These are phyloP conservation scores for Amaurobius ferox DNA, from an alignment of 2,888 invertebrate species.

Conservation along the genomic window DNA sequence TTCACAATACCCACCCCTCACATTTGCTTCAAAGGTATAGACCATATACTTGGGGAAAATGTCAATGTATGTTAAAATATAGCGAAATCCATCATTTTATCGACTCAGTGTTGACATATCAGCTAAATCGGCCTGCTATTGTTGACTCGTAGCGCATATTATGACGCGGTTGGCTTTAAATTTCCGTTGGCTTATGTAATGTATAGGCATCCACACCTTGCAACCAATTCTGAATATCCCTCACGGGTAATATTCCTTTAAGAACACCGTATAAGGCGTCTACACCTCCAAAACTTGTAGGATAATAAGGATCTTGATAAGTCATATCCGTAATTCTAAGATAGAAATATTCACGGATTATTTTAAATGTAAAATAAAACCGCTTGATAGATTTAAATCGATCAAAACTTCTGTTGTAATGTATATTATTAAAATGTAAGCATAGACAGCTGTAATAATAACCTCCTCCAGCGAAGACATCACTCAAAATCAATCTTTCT, in stretches of 20 bases:
- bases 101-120: neutral
- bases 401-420: neutral
- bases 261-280: constrained; percentile 34
- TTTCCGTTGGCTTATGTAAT: constrained; percentile 70
- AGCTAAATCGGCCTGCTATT: neutral
- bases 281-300: neutral
- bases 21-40: constrained; percentile 74
- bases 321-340: neutral
- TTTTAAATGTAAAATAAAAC: neutral
- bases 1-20: constrained; percentile 53
- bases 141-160: neutral
- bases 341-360: neutral
- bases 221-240: constrained; percentile 55
- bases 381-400: neutral
- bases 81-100: neutral
- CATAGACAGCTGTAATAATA: neutral
- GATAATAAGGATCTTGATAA: constrained; percentile 29
- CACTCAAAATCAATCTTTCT: neutral
- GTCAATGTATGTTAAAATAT: constrained; percentile 2
- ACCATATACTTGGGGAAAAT: constrained; percentile 74
- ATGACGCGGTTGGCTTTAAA: neutral
- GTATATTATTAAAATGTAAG: neutral
- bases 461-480: neutral
- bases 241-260: neutral
- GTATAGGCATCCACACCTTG: constrained; percentile 51